A percentile compares a stretch with the other conserved stretches of the same genome.
Conservation (phyloP, 1,140 invertebrate species). For the Melanaphis sacchari region DNA sequence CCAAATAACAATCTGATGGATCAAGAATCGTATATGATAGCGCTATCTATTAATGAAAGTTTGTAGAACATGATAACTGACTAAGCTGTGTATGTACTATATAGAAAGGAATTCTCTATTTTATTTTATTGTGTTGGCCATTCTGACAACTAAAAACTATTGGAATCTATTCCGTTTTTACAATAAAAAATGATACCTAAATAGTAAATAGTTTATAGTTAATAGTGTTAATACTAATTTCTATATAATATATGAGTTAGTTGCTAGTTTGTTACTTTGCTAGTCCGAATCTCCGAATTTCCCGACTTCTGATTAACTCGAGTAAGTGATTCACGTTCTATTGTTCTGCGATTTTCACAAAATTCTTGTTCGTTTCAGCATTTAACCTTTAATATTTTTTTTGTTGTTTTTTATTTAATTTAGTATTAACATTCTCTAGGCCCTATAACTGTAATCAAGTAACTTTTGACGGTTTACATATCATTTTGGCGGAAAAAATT, state of each 20-base stretch:
- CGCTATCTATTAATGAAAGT: not conserved
- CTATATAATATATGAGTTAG: too few relatives aligned
- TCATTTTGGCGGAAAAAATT: not conserved
- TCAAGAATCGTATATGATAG: not conserved
- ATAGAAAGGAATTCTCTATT: not conserved
- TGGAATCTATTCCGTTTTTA: not conserved
- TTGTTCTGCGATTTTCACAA: too few relatives aligned
- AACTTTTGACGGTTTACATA: not conserved
- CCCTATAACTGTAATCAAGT: not conserved
- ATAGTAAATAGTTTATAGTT: too few relatives aligned
- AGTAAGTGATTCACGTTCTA: too few relatives aligned
- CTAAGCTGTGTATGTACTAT: not conserved
- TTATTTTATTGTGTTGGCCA: not conserved
- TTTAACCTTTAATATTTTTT: too few relatives aligned
- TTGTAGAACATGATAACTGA: too few relatives aligned
- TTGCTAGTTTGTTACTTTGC: too few relatives aligned
- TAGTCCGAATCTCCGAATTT: not conserved
- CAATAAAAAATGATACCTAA: not conserved
- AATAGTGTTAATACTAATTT: too few relatives aligned
- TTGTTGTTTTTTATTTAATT: too few relatives aligned
- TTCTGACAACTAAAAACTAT: not conserved
- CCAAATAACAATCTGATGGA: too few relatives aligned
- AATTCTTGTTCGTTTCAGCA: too few relatives aligned
- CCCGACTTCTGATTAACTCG: not conserved
- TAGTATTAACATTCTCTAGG: not conserved